Evolutionary conservation across 2,113 vertebrate genomes (phyloP), one percentile per base, ranked within the genome.

Genomic region (Eolophus roseicapilla): DNA sequence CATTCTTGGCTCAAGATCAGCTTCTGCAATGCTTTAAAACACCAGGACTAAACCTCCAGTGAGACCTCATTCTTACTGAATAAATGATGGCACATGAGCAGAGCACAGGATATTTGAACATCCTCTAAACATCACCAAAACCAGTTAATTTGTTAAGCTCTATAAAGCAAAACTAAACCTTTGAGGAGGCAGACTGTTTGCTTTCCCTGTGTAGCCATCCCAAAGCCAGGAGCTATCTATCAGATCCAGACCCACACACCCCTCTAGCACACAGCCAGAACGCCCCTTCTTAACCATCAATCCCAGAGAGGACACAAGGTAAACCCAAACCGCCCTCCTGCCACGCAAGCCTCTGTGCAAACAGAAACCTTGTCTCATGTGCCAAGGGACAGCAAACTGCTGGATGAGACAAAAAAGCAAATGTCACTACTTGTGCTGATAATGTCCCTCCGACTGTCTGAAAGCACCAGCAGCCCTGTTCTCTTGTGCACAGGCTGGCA

Each of bases 271-370:
- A 35, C 57, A 75, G 74, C 52, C 68, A 62, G 33, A 82, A 80
- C 0, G 0, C 20, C 21, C 28, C 24, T 67, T 69, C 39, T 92
- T 0, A 0, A 20, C 78, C 5, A 2, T 39, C 69, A 81, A 6
- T 37, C 74, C 53, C 60, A 50, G 53, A 74, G 55, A n/a, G 71
- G 25, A 37, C 64, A 79, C 1, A 1, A 37, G 19, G 20, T 33
- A 77, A 86, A 73, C 35, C 35, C 78, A 92, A 43, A 52, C 43
- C 1, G 2, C 43, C 25, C 73, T 83, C 57, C 27, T 29, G 39
- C 81, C 63, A 57, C 12, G 2, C 70, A 75, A 68, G 33, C 25
- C 49, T 27, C 71, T 64, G 46, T 4, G 8, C 86, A 92, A 93
- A 96, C 82, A 94, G 37, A 85, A 87, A 21, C 47, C 62, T 80